Conservation (phyloP, 2,888 invertebrate genomes). For the Drosophila monieri region DNA sequence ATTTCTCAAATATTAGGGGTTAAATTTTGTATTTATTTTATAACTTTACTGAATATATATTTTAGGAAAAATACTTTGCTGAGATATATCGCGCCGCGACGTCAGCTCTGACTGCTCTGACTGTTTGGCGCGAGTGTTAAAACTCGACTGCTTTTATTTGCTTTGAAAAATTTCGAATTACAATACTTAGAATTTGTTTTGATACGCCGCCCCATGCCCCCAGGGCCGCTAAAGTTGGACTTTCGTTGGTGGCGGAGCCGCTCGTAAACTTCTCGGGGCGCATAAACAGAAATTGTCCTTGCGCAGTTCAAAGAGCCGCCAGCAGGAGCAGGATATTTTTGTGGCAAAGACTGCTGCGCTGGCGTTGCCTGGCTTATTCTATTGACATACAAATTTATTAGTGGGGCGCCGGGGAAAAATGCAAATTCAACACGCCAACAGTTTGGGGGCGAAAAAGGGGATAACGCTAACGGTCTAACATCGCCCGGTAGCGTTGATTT, state of each 20-base stretch:
- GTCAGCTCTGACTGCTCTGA: constrained; percentile 46
- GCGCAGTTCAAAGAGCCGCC: constrained; percentile 79
- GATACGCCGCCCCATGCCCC: constrained; percentile 41
- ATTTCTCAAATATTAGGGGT: background rate
- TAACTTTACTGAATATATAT: constrained; percentile 8
- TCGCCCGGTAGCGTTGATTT: constrained; percentile 32
- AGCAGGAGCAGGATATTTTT: constrained; percentile 28
- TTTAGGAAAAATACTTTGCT: background rate
- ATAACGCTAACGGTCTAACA: background rate
- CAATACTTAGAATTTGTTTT: constrained; percentile 81
- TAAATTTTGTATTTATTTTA: constrained; percentile 2
- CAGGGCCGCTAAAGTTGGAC: constrained; percentile 14
- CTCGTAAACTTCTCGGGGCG: constrained; percentile 60
- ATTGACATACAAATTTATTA: constrained; percentile 79
- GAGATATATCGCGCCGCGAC: constrained; percentile 29
- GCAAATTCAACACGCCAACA: constrained; percentile 77
- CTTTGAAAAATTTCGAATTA: constrained; percentile 80
- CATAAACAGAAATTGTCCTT: constrained; percentile 78
- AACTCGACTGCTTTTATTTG: constrained; percentile 81
- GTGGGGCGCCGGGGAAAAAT: constrained; percentile 71
- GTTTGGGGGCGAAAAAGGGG: constrained; percentile 21
- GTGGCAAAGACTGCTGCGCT: constrained; percentile 28
- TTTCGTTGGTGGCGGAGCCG: constrained; percentile 25
- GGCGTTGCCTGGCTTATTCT: constrained; percentile 54
- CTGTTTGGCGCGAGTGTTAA: constrained; percentile 75